phyloP scores from a whole-genome alignment of 1,140 invertebrate species.

The Grapholita molesta region DNA sequence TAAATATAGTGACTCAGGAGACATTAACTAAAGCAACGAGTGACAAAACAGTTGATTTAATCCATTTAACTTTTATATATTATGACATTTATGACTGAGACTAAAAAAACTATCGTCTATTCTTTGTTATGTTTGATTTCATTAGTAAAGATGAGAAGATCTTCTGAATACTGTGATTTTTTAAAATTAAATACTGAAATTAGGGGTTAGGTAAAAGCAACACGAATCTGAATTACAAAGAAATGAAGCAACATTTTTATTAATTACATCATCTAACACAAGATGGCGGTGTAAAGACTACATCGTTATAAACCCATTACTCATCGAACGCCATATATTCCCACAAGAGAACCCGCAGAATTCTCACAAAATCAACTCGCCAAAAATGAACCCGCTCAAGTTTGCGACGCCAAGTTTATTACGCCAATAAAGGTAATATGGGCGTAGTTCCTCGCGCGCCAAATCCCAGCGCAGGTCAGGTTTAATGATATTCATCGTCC shows the following conservation, averaged over 20 bases:
- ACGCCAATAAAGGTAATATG: constrained; percentile 33
- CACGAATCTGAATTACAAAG: too few relatives aligned
- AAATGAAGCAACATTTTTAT: background rate
- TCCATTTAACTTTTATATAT: too few relatives aligned
- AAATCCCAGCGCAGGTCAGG: constrained; percentile 22
- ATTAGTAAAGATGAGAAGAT: too few relatives aligned
- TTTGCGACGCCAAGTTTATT: constrained; percentile 23
- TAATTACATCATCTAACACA: background rate
- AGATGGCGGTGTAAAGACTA: background rate
- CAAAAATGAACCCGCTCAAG: constrained; percentile 14
- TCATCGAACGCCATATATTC: background rate
- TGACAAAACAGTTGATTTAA: too few relatives aligned
- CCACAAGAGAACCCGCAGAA: background rate
- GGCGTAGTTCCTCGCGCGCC: constrained; percentile 27
- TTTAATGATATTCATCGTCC: constrained; percentile 26
- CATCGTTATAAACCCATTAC: background rate
- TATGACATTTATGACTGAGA: too few relatives aligned
- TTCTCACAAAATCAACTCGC: constrained; percentile 7
- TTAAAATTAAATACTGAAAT: too few relatives aligned
- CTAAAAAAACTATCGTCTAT: too few relatives aligned
- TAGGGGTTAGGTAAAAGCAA: too few relatives aligned
- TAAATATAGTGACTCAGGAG: too few relatives aligned
- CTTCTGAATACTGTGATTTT: too few relatives aligned
- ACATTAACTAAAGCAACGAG: too few relatives aligned
- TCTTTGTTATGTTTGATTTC: too few relatives aligned